A percentile compares a stretch with the other conserved stretches of the same genome.
Evolutionary conservation across 2,113 vertebrate genomes (phyloP).

Genomic region (Istiophorus platypterus): DNA sequence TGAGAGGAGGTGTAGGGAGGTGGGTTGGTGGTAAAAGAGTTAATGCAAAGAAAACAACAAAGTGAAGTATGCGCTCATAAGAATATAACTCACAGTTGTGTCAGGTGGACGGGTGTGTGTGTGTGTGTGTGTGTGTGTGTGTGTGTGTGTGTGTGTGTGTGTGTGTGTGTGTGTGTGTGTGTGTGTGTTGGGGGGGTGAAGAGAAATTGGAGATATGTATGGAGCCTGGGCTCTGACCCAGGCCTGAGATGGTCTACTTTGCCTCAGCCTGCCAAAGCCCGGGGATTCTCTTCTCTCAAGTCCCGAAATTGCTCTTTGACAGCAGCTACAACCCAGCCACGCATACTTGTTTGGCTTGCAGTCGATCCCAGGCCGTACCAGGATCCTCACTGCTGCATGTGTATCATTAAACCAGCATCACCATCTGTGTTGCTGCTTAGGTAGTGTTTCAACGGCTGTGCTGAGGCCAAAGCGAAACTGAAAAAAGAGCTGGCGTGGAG

Average conservation of each 20-base stretch:
- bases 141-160: no score
- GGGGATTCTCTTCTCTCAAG: slow-evolving; percentile 57
- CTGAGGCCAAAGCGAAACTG: slow-evolving; percentile 54
- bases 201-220: slow-evolving; percentile 71
- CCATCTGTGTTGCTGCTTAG: slow-evolving; percentile 39
- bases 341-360: slow-evolving; percentile 46
- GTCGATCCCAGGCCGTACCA: slow-evolving; percentile 45
- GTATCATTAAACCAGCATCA: slow-evolving; percentile 52
- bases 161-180: no score
- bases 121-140: no score
- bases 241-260: slow-evolving; percentile 62
- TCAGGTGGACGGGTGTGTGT: slow-evolving; percentile 33
- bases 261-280: slow-evolving; percentile 72
- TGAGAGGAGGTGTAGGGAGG: slow-evolving; percentile 9
- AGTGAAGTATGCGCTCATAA: slow-evolving; percentile 46
- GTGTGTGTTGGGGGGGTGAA: no score
- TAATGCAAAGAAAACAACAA: slow-evolving; percentile 45
- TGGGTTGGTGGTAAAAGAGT: background rate
- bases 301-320: slow-evolving; percentile 60
- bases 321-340: slow-evolving; percentile 49
- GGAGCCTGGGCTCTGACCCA: slow-evolving; percentile 61
- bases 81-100: slow-evolving; percentile 47
- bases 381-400: slow-evolving; percentile 49
- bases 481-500: slow-evolving; percentile 57
- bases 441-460: slow-evolving; percentile 45